These are phyloP conservation scores for Anastatus disparis DNA, from an alignment of 1,140 invertebrate genomes.

Conservation along the genomic window DNA sequence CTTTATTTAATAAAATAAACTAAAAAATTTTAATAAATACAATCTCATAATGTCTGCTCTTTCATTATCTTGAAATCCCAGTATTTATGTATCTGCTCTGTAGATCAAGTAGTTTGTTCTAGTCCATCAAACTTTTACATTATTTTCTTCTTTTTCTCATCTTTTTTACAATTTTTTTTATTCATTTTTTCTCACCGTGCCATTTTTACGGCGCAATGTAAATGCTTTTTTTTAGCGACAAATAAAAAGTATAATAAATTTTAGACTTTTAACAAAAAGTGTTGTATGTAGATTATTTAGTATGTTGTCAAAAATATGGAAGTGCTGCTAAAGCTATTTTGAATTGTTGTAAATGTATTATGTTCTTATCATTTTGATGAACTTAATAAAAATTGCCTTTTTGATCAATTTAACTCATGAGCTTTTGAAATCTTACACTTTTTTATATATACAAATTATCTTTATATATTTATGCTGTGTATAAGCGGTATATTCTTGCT, in stretches of 20 bases:
- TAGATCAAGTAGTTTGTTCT: slow-evolving; percentile 33
- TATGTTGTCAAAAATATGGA: slow-evolving; percentile 6
- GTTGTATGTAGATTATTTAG: slow-evolving; percentile 20
- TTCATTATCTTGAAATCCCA: background rate
- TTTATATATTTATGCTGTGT: background rate
- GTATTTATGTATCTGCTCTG: slow-evolving; percentile 8
- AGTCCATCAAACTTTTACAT: too few relatives aligned
- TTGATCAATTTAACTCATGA: slow-evolving; percentile 17
- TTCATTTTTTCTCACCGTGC: background rate
- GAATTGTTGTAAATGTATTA: slow-evolving; percentile 32
- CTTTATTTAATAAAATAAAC: too few relatives aligned
- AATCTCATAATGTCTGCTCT: slow-evolving; percentile 14
- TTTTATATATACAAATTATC: background rate
- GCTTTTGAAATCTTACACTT: slow-evolving; percentile 17
- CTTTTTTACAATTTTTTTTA: slow-evolving; percentile 11
- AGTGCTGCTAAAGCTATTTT: slow-evolving; percentile 23
- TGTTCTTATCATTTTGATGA: slow-evolving; percentile 9
- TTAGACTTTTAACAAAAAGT: background rate
- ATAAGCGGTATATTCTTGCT: slow-evolving; percentile 21
- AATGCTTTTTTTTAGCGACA: slow-evolving; percentile 18
- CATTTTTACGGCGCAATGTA: slow-evolving; percentile 2
- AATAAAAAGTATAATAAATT: slow-evolving; percentile 11
- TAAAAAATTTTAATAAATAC: background rate
- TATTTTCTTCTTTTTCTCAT: too few relatives aligned
- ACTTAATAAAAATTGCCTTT: slow-evolving; percentile 29